These are phyloP conservation scores for Alentia gelatinosa DNA, from an alignment of 2,888 invertebrate species.

Conservation along the genomic window DNA sequence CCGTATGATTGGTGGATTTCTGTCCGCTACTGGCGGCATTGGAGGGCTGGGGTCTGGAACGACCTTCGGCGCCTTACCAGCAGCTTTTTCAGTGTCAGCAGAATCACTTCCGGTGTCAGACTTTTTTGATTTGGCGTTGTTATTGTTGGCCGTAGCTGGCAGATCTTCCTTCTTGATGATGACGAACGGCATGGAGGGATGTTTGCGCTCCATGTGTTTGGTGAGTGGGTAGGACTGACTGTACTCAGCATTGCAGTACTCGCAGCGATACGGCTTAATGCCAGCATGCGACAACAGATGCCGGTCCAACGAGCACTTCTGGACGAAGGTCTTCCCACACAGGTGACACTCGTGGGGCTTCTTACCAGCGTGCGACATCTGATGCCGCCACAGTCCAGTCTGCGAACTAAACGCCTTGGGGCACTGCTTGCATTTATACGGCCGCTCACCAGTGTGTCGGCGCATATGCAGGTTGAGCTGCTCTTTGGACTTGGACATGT, in stretches of 20 bases:
- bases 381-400: slow-evolving; percentile 32
- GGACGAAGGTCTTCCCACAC: slow-evolving; percentile 24
- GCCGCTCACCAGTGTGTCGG: slow-evolving; percentile 30
- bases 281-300: slow-evolving; percentile 37
- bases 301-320: slow-evolving; percentile 32
- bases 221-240: slow-evolving; percentile 47
- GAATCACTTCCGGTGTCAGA: neutral
- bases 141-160: neutral
- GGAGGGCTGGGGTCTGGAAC: neutral
- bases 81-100: neutral
- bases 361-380: slow-evolving; percentile 29
- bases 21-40: neutral
- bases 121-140: neutral
- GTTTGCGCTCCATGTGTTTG: slow-evolving; percentile 50
- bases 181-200: slow-evolving; percentile 1
- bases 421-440: slow-evolving; percentile 25
- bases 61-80: neutral
- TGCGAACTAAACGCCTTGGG: slow-evolving; percentile 30
- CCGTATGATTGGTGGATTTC: neutral
- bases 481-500: slow-evolving; percentile 18
- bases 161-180: slow-evolving; percentile 26
- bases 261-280: slow-evolving; percentile 25
- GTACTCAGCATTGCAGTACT: slow-evolving; percentile 38
- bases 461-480: slow-evolving; percentile 43
- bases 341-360: slow-evolving; percentile 41